Base-by-base conservation (phyloP, 2,113 vertebrate species). In the Gambusia affinis region DNA sequence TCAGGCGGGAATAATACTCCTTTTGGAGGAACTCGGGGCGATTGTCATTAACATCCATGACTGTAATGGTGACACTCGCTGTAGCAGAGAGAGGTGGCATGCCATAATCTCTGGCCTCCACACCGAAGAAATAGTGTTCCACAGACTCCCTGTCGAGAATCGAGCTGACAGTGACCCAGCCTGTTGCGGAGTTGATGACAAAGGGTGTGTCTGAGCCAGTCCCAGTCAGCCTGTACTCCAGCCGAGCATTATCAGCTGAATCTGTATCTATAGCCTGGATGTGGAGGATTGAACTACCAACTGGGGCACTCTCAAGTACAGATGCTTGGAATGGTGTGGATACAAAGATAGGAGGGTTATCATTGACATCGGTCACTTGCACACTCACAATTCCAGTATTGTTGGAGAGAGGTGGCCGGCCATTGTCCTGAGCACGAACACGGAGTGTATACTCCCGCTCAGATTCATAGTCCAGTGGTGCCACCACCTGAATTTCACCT, bases 1-100 rank as follows among this genome's bases (percentile, higher is more conserved):
- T 99, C 80, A 99, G 93, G 7, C 98, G 96, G 35, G 97, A 92
- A 64, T 96, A 97, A 88, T 98, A 97, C 79, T 98, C 98, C 84
- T 96, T 97, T 91, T 96, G 96, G 1, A 97, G 95, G 78, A 99
- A 99, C 87, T 99, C 98, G 0, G 98, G 98, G 3, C 96, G 95
- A 89, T 99, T 99, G 92, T 99, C 98, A 0, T 99, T 99, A 67
- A 99, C 97, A 78, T 99, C 98, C 95, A 99, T 95, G 63, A 99
- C 95, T 3, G 97, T 99, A 69, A 99, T 96, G 30, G 97, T 98
- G 65, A 99, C 96, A 0, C 98, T 99, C 17, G 98, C 97, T 0
- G 98, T 98, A 7, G 97, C 96, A 0, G 97, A 98, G n/a, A 98
- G 95, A 12, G 97, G 92, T 0, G 97, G 97, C 64, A 93, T 93